phyloP scores from a whole-genome alignment of 2,888 invertebrate genomes.

The Amphipyra tragopoginis region DNA sequence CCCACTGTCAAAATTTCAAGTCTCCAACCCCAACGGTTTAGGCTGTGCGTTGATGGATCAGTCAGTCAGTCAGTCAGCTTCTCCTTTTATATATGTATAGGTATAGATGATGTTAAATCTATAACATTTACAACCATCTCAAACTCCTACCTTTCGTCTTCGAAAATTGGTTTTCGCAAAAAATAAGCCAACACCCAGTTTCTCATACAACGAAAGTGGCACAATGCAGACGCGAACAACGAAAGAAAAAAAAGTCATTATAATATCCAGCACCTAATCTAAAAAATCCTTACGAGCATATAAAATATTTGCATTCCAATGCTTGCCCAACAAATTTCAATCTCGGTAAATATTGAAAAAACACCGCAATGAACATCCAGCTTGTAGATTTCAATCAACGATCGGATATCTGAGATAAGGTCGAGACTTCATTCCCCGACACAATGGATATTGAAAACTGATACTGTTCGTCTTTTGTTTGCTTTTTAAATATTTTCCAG shows the following conservation, averaged over 20 bases:
- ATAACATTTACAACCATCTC: too few relatives aligned
- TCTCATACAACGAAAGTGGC: too few relatives aligned
- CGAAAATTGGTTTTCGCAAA: too few relatives aligned
- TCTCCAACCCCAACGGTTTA: too few relatives aligned
- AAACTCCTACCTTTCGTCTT: too few relatives aligned
- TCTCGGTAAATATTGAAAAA: constrained; percentile 53
- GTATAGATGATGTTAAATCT: too few relatives aligned
- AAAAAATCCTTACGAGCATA: constrained; percentile 33
- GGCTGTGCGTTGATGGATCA: too few relatives aligned
- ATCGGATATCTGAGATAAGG: constrained; percentile 59
- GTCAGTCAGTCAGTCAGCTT: too few relatives aligned
- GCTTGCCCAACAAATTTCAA: constrained; percentile 54
- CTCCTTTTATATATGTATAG: too few relatives aligned
- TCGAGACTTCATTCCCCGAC: constrained; percentile 57
- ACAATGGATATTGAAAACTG: constrained; percentile 61
- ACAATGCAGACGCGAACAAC: constrained; percentile 1
- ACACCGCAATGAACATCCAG: constrained; percentile 51
- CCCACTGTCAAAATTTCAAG: too few relatives aligned
- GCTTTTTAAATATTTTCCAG: constrained; percentile 57
- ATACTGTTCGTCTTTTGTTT: constrained; percentile 56
- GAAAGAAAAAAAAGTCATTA: constrained; percentile 29
- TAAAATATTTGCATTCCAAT: constrained; percentile 53
- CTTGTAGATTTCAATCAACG: constrained; percentile 58
- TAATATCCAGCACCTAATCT: constrained; percentile 24
- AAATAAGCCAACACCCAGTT: too few relatives aligned